phyloP scores from a whole-genome alignment of 2,113 vertebrate species.

The Centropus bengalensis region DNA sequence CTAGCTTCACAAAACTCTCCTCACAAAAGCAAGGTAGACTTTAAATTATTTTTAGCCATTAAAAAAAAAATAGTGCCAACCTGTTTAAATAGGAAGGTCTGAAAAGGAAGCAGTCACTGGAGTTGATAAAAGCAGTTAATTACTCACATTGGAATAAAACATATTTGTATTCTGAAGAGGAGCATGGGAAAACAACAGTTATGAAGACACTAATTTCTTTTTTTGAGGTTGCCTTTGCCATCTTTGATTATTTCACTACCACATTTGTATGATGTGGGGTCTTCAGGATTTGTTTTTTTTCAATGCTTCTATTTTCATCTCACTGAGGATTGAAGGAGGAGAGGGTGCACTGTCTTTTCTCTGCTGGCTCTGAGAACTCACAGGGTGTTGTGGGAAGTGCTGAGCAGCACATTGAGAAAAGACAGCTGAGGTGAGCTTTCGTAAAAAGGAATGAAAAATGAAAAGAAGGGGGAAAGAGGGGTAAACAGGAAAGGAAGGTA shows the following conservation, averaged over 20 bases:
- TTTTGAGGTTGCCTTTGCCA: background rate
- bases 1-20: background rate
- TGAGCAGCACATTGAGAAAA: background rate
- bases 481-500: background rate
- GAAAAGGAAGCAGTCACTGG: background rate
- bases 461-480: background rate
- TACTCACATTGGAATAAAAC: background rate
- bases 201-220: background rate
- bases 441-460: background rate
- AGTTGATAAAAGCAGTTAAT: conserved; percentile 1
- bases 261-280: background rate
- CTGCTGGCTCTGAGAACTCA: background rate
- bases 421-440: background rate
- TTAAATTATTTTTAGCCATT: background rate
- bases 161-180: background rate
- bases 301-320: background rate
- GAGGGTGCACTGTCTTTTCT: background rate
- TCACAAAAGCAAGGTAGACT: background rate
- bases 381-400: background rate
- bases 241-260: background rate
- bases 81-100: conserved; percentile 13
- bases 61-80: background rate
- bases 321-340: accelerated
- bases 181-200: background rate
- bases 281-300: background rate